These are phyloP conservation scores for Abramis brama DNA, from an alignment of 2,113 vertebrate genomes.

Conservation along the genomic window DNA sequence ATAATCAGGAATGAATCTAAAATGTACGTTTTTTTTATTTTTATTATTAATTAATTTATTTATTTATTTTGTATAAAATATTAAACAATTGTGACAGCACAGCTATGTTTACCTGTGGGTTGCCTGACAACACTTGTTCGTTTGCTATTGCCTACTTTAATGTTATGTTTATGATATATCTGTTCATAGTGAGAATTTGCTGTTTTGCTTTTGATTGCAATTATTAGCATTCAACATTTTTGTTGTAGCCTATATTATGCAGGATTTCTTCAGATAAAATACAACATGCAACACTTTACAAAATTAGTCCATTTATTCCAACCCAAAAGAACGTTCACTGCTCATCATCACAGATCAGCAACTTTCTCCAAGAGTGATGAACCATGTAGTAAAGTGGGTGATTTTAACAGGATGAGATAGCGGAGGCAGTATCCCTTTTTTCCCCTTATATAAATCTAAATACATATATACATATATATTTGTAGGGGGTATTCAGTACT, in stretches of 20 bases:
- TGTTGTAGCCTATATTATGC: neutral
- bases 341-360: constrained; percentile 37
- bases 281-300: neutral
- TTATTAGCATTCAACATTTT: neutral
- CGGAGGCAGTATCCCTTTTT: neutral
- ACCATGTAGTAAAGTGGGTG: constrained; percentile 10
- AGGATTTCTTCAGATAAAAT: neutral
- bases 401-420: constrained; percentile 45
- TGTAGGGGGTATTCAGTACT: neutral
- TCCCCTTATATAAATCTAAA: neutral
- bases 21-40: neutral
- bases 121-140: neutral
- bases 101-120: neutral
- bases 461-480: neutral
- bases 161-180: neutral
- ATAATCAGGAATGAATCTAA: neutral
- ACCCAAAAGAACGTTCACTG: neutral
- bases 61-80: neutral
- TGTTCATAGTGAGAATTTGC: neutral
- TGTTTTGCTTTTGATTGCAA: neutral
- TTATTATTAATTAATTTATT: neutral
- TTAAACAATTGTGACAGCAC: neutral
- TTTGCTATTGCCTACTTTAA: too few species aligned
- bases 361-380: constrained; percentile 7
- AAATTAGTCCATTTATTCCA: neutral